Evolutionary conservation across 2,113 vertebrate genomes (phyloP).

Genomic region (Rousettus leschenaultii): DNA sequence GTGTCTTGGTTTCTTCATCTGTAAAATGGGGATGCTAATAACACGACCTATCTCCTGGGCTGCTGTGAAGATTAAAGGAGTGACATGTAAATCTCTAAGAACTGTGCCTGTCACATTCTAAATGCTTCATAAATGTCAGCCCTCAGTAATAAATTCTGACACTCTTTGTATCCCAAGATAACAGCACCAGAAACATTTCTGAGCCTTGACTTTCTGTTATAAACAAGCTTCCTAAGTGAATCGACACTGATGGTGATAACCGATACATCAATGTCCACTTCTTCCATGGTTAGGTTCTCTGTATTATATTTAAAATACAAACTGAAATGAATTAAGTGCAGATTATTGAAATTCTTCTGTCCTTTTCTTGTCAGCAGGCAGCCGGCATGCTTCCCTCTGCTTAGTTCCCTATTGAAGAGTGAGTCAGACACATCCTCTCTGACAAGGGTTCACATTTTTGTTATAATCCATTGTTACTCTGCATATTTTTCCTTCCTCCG

Average conservation of each 20-base stretch:
- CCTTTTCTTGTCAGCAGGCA: not conserved
- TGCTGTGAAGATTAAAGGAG: not conserved
- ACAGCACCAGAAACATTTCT: not conserved
- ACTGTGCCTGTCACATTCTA: not conserved
- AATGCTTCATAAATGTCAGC: not conserved
- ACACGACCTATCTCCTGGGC: not conserved
- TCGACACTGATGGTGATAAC: not conserved
- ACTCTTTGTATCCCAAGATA: not conserved
- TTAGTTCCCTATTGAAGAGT: not conserved
- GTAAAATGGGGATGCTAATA: not conserved
- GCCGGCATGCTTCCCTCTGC: not conserved
- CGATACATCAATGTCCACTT: not conserved
- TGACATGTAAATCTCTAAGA: not conserved
- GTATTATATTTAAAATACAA: not conserved
- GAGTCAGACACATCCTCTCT: constrained; percentile 5
- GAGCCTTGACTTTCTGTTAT: not conserved
- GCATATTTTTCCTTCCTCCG: not conserved
- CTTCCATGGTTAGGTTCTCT: not conserved
- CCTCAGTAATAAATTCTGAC: not conserved
- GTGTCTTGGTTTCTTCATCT: not conserved
- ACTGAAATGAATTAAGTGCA: not conserved
- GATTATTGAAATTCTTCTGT: not conserved
- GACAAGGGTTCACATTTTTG: not conserved
- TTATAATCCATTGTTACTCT: not conserved
- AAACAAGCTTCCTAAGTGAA: not conserved